Percentiles rank a stretch among this genome's conserved stretches.
phyloP scores from a whole-genome alignment of 2,797 vertebrate species.

The Mus spretus region DNA sequence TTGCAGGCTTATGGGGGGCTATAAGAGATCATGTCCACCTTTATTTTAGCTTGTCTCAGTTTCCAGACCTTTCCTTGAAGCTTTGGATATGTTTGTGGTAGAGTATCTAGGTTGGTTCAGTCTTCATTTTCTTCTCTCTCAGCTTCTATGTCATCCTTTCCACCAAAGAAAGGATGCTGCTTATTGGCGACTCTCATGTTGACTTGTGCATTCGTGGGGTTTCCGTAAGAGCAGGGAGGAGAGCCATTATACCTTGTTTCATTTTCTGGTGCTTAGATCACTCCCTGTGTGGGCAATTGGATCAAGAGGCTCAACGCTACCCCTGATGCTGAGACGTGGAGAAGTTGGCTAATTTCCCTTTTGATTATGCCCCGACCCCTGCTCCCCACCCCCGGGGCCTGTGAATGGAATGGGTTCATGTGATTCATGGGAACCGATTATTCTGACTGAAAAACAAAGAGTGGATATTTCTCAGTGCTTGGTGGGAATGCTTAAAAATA shows the following conservation, averaged over 20 bases:
- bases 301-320: not conserved
- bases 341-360: constrained; percentile 10
- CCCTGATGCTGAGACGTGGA: not conserved
- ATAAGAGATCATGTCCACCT: not conserved
- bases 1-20: not conserved
- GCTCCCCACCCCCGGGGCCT: not conserved
- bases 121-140: not conserved
- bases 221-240: not conserved
- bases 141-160: not conserved
- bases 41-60: not conserved
- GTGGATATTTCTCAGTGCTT: constrained; percentile 49
- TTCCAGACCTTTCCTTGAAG: not conserved
- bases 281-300: not conserved
- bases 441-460: constrained; percentile 65
- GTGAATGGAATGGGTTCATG: not conserved
- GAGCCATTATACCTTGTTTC: not conserved
- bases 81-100: not conserved
- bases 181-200: not conserved
- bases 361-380: not conserved
- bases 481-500: constrained; percentile 69
- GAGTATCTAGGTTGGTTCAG: not conserved
- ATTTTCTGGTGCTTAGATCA: not conserved
- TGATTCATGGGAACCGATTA: constrained; percentile 34
- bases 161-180: not conserved
- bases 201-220: not conserved